Conservation (phyloP, 2,113 vertebrate genomes). For the Garra rufa region DNA sequence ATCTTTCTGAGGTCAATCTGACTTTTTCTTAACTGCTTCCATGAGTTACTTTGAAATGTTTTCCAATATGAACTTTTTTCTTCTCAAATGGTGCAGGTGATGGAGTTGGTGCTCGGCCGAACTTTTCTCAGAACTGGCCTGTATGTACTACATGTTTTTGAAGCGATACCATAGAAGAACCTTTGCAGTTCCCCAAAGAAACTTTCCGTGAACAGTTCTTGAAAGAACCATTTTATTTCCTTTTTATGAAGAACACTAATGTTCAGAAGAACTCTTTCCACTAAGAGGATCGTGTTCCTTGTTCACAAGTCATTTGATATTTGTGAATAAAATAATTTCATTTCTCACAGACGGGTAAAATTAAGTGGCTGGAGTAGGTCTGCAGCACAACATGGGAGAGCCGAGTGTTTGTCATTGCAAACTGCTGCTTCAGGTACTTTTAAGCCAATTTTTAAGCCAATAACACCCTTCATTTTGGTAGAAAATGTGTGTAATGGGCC, state of each 20-base stretch:
- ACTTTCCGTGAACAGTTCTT: background rate
- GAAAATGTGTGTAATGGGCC: background rate
- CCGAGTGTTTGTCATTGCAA: no score
- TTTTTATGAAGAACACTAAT: background rate
- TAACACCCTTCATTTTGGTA: background rate
- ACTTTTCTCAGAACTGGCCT: background rate
- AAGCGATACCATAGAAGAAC: no score
- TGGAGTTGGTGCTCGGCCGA: background rate
- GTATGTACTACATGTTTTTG: no score
- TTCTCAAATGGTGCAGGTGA: background rate
- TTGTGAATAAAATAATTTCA: background rate
- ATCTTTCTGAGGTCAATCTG: constrained; percentile 53
- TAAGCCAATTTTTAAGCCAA: background rate
- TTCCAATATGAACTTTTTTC: background rate
- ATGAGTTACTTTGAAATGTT: constrained; percentile 9
- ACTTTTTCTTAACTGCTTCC: background rate
- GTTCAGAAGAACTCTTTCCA: background rate
- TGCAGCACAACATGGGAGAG: no score
- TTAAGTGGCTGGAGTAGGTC: background rate
- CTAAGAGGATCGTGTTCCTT: no score
- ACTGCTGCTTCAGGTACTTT: background rate
- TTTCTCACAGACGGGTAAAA: background rate
- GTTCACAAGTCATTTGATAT: no score
- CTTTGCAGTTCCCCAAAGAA: no score
- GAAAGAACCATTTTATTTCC: background rate